phyloP scores from a whole-genome alignment of 2,888 invertebrate species.

The Venusia cambrica region DNA sequence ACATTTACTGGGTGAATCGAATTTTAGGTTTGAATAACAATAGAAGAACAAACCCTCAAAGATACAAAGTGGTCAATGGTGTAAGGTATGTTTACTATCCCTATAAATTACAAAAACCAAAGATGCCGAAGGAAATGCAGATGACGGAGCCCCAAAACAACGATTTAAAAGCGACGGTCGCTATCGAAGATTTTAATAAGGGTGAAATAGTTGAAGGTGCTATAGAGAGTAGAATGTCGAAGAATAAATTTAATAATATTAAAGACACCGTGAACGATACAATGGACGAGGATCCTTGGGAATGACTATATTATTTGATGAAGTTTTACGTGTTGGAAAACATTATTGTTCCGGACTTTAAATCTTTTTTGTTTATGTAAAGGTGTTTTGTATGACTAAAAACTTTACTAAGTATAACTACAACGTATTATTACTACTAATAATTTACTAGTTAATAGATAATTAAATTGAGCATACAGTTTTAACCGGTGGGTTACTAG shows the following conservation, averaged over 20 bases:
- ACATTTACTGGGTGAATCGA: constrained; percentile 59
- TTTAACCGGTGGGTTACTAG: no score
- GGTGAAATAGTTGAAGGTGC: constrained; percentile 64
- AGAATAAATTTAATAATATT: constrained; percentile 56
- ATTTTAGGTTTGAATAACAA: constrained; percentile 47
- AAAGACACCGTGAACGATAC: constrained; percentile 59
- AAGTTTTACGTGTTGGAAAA: constrained; percentile 67
- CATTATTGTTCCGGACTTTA: constrained; percentile 63
- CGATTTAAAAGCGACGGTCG: constrained; percentile 43
- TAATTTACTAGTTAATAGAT: no score
- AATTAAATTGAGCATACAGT: no score
- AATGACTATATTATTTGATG: constrained; percentile 75
- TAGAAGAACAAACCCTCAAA: constrained; percentile 43
- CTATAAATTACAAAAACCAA: constrained; percentile 41
- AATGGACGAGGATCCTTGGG: constrained; percentile 68
- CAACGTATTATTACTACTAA: no score
- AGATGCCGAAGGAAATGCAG: constrained; percentile 46
- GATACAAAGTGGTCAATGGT: constrained; percentile 60
- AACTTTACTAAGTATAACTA: no score
- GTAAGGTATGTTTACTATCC: constrained; percentile 64
- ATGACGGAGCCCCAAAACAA: constrained; percentile 35
- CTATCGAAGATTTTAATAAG: constrained; percentile 65
- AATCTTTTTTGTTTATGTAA: constrained; percentile 58
- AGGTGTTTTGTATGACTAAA: no score
- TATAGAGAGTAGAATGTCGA: constrained; percentile 54